Conservation (phyloP, 2,113 vertebrate species). For the Sturnus vulgaris region DNA sequence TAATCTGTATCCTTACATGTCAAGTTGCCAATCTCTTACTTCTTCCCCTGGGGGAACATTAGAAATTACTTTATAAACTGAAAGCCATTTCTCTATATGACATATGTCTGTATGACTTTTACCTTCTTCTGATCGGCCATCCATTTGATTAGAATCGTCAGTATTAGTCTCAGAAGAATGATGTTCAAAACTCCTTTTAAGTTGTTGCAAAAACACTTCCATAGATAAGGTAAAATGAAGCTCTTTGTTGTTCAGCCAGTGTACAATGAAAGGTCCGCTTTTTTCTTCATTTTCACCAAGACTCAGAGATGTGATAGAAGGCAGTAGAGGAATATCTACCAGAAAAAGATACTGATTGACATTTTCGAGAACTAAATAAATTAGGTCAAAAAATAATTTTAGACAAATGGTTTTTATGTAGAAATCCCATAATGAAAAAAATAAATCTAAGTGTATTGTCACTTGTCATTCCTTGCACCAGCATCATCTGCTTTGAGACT, state of each 20-base stretch:
- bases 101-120: background rate
- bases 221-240: conserved; percentile 93
- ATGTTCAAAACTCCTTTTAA: conserved; percentile 84
- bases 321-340: conserved; percentile 94
- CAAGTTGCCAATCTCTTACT: background rate
- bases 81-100: background rate
- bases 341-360: background rate
- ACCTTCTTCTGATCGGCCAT: conserved; percentile 82
- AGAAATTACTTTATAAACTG: background rate
- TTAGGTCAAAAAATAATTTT: background rate
- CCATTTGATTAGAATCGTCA: conserved; percentile 71
- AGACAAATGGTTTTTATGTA: background rate
- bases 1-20: background rate
- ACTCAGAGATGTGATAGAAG: conserved; percentile 92
- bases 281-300: conserved; percentile 86
- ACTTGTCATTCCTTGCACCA: background rate
- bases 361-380: background rate
- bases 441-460: background rate
- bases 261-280: conserved; percentile 90
- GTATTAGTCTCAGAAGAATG: conserved; percentile 72
- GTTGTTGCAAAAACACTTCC: conserved; percentile 94
- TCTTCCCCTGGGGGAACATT: background rate
- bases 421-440: background rate
- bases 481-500: background rate
- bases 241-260: conserved; percentile 99